Base-by-base conservation (phyloP, 64 coral and sea anemone genomes). In the Montipora cactus region DNA sequence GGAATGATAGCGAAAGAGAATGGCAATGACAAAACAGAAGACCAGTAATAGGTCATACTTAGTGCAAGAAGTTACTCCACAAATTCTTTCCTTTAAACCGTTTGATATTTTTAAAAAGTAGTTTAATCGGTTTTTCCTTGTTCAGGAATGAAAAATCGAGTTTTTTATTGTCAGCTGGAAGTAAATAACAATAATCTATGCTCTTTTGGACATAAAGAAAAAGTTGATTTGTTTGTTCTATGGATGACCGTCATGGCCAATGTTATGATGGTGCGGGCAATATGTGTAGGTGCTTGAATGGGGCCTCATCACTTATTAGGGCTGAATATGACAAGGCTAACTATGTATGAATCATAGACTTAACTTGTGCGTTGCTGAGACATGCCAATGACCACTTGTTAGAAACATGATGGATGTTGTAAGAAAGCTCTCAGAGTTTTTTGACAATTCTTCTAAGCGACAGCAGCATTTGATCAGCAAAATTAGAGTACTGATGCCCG, bases 381-480 rank as follows among this genome's bases (percentile, higher is more conserved):
- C 52, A 55, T 55, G 52, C 52, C 52, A 70, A n/a, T 70, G 9
- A 70, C 67, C 67, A 51, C 77, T 79, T 79, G 45, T 79, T 92
- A 90, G 76, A 79, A 79, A 90, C 59, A 90, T 90, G 76, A 89
- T 89, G 87, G 49, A 37, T 74, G 48, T 79, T 80, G 88, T 88
- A 88, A 90, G 76, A 80, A 90, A 90, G 64, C 55, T 90, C 49
- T 90, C 78, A 52, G 89, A 90, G 18, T 90, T 90, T 90, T 90
- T 90, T 81, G 79, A 80, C 68, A 90, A 90, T 81, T 79, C 78
- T n/a, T 55, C 0, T 3, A 79, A 90, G 55, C 51, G 89, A 79
- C 75, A 90, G 90, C 59, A 79, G 77, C 77, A 79, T 79, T 79
- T 52, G 77, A 52, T 79, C 47, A 79, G 77, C 77, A 79, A 79